phyloP scores from a whole-genome alignment of 2,113 vertebrate species.

The Archocentrus centrarchus region DNA sequence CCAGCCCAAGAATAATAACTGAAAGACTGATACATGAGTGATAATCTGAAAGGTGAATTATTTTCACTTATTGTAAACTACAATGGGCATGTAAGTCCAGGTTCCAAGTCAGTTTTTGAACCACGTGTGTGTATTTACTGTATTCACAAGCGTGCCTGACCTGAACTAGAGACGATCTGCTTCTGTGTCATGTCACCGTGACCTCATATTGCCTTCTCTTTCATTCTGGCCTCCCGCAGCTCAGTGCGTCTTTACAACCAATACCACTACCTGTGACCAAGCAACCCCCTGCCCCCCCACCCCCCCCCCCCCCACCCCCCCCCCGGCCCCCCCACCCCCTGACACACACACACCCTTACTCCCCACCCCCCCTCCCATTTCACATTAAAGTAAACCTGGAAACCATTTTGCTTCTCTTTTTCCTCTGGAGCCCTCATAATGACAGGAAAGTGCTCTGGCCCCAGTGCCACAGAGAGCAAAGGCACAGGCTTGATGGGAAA shows the following conservation, averaged over 20 bases:
- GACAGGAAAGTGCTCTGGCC: slow-evolving; percentile 70
- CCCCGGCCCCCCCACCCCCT: background rate
- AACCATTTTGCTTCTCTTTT: slow-evolving; percentile 73
- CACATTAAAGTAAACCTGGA: slow-evolving; percentile 74
- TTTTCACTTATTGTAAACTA: slow-evolving; percentile 15
- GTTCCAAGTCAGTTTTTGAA: background rate
- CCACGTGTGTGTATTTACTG: background rate
- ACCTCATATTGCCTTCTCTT: slow-evolving; percentile 8
- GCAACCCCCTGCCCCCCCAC: background rate
- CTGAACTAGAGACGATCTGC: background rate
- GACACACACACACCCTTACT: too few species aligned
- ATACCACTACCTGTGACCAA: slow-evolving; percentile 47
- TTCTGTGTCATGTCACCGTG: slow-evolving; percentile 38
- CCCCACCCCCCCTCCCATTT: slow-evolving; percentile 19
- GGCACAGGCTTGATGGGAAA: slow-evolving; percentile 69
- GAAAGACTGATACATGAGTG: slow-evolving; percentile 24
- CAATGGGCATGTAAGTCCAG: background rate
- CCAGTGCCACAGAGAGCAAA: slow-evolving; percentile 49
- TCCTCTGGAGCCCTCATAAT: slow-evolving; percentile 66
- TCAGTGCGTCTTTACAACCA: background rate
- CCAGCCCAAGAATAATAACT: slow-evolving; percentile 46
- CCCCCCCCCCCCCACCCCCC: background rate
- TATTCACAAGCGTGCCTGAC: background rate
- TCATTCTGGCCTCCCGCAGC: slow-evolving; percentile 33
- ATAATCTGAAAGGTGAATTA: slow-evolving; percentile 31